Conservation (phyloP, 1,140 invertebrate species). For the Coboldia fuscipes region DNA sequence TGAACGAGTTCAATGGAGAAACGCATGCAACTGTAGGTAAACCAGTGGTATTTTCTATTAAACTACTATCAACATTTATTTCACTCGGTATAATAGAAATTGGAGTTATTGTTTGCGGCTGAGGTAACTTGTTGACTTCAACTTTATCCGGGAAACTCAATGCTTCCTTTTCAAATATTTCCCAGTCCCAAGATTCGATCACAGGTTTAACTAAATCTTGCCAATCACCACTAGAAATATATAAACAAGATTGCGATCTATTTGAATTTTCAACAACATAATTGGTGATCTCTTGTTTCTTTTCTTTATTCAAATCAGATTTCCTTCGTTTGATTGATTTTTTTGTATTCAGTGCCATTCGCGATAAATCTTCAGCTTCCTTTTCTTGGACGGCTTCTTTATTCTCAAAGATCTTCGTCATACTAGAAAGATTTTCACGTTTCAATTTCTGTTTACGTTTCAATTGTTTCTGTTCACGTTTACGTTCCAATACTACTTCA, state of each 20-base stretch:
- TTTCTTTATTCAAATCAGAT: constrained; percentile 9
- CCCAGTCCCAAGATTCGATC: constrained; percentile 37
- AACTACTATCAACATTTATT: constrained; percentile 20
- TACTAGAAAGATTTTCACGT: constrained; percentile 25
- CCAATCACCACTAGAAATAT: constrained; percentile 29
- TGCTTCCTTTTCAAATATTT: constrained; percentile 31
- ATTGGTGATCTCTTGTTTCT: constrained; percentile 7
- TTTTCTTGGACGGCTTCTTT: constrained; percentile 40
- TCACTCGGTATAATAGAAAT: constrained; percentile 24
- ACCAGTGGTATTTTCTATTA: constrained; percentile 28
- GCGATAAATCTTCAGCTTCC: constrained; percentile 24
- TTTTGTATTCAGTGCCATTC: constrained; percentile 16
- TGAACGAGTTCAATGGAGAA: constrained; percentile 31
- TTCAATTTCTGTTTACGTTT: constrained; percentile 40
- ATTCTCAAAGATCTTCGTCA: constrained; percentile 55
- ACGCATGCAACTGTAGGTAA: constrained; percentile 37
- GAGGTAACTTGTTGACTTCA: constrained; percentile 25
- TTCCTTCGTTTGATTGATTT: constrained; percentile 13
- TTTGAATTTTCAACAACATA: constrained; percentile 13
- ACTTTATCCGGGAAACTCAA: constrained; percentile 15
- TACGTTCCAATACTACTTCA: constrained; percentile 33
- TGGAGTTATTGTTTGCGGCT: constrained; percentile 25
- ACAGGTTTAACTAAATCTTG: constrained; percentile 31
- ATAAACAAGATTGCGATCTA: constrained; percentile 23
- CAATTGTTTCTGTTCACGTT: constrained; percentile 29